phyloP scores from a whole-genome alignment of 1,140 invertebrate species.

The Conus betulinus region DNA sequence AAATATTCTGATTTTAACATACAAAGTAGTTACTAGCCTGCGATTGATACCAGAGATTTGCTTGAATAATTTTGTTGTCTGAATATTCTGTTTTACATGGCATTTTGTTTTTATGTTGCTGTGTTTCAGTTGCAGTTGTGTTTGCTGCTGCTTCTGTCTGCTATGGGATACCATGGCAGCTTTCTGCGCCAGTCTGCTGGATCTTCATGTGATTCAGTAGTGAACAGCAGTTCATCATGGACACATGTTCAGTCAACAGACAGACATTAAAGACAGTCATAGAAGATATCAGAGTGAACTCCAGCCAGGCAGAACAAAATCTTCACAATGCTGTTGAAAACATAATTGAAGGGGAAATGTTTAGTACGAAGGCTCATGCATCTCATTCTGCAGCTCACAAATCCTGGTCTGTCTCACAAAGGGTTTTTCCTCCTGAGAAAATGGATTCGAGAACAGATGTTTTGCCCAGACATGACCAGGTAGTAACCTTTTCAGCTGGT shows the following conservation, averaged over 20 bases:
- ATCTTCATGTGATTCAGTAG: too few relatives aligned
- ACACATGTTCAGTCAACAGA: too few relatives aligned
- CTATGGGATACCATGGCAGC: neutral
- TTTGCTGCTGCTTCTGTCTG: neutral
- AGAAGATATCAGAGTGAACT: slow-evolving; percentile 22
- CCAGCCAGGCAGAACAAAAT: slow-evolving; percentile 24
- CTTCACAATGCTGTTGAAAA: slow-evolving; percentile 60
- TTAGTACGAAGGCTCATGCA: too few relatives aligned
- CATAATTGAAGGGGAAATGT: slow-evolving; percentile 1
- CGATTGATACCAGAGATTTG: too few relatives aligned
- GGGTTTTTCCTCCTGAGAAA: too few relatives aligned
- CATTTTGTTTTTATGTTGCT: neutral
- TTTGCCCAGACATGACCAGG: neutral
- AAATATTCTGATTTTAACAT: too few relatives aligned
- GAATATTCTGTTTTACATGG: neutral
- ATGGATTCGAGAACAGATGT: neutral
- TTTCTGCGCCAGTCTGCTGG: too few relatives aligned
- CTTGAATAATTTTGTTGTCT: too few relatives aligned
- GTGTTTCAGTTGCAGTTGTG: neutral
- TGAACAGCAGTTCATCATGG: too few relatives aligned
- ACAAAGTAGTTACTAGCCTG: too few relatives aligned
- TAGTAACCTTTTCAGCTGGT: neutral
- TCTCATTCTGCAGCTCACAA: too few relatives aligned
- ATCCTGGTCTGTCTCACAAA: too few relatives aligned
- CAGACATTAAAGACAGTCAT: neutral